These are phyloP conservation scores for Latrodectus elegans DNA, from an alignment of 2,888 invertebrate genomes.

Conservation along the genomic window DNA sequence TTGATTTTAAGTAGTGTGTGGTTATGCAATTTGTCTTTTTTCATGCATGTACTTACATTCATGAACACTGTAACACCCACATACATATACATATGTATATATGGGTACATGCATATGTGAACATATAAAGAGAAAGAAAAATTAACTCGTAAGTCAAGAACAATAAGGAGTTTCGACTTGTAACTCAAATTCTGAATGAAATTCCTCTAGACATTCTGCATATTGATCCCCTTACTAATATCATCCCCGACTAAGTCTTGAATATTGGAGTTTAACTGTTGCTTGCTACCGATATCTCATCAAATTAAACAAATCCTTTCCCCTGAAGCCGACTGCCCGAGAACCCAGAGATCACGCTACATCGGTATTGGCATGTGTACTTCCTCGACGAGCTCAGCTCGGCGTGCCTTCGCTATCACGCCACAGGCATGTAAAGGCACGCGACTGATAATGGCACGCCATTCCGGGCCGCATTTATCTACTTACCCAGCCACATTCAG, in stretches of 20 bases:
- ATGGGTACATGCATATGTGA: no score
- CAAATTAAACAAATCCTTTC: conserved; percentile 58
- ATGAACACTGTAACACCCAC: no score
- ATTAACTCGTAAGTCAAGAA: no score
- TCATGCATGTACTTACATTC: no score
- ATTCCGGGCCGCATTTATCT: conserved; percentile 1
- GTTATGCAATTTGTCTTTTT: no score
- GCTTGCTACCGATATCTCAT: conserved; percentile 49
- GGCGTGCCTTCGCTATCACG: not conserved
- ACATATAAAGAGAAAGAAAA: no score
- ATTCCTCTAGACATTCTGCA: not conserved
- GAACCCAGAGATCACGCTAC: conserved; percentile 34
- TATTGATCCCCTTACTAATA: not conserved
- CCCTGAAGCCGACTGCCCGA: conserved; percentile 20
- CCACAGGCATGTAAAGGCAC: not conserved
- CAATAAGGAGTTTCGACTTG: no score
- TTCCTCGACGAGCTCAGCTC: conserved; percentile 6
- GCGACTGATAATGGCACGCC: conserved; percentile 3
- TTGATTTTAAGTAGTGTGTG: no score
- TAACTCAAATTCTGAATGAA: not conserved
- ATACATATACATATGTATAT: no score
- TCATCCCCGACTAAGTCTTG: not conserved
- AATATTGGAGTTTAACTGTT: conserved; percentile 44
- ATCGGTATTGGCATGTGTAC: conserved; percentile 27
- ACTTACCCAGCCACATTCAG: not conserved